Evolutionary conservation across 2,797 vertebrate genomes (phyloP), one percentile per base, ranked within the genome.

Genomic region (Acanthurus tractus): DNA sequence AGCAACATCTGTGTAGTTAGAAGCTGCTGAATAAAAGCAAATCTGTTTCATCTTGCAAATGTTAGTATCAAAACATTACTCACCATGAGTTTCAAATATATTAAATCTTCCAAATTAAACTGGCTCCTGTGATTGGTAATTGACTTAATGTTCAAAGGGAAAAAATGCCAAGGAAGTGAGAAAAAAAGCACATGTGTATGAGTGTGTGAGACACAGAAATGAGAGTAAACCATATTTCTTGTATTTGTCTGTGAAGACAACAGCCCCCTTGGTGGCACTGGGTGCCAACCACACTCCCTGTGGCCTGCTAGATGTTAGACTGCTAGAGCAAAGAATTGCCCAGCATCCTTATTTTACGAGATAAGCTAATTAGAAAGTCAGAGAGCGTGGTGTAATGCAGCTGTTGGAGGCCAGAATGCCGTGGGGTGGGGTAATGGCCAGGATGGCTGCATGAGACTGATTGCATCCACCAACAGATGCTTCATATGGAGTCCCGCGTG

Each of bases 261-360:
- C 84, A 79, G 83, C 78, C 79, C 89, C 86, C 88, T 86, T 13
- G 86, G 85, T 85, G 85, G 66, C 86, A 91, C 62, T 80, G 79
- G 84, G 83, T 90, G 85, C 87, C 81, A 86, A 75, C 78, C 48
- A 54, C 79, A 18, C 78, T 90, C 87, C 86, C 87, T 66, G 81
- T 59, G 70, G 84, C 82, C 85, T 77, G 74, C 90, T 92, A 83
- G 86, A 93, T 93, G 93, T 94, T 92, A 90, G 88, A 91, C 90
- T 94, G 93, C 91, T 93, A 89, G 93, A 95, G 93, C 92, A 92
- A 91, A 93, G 93, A 91, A 93, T 94, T 93, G 89, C 91, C 88
- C 90, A 81, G 89, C 86, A 88, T 93, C 90, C 83, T 90, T 89
- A 92, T 90, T 93, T 92, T 92, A 83, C 17, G 44, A 82, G 86